Evolutionary conservation across 2,888 invertebrate genomes (phyloP).

Genomic region (Latheticus oryzae): DNA sequence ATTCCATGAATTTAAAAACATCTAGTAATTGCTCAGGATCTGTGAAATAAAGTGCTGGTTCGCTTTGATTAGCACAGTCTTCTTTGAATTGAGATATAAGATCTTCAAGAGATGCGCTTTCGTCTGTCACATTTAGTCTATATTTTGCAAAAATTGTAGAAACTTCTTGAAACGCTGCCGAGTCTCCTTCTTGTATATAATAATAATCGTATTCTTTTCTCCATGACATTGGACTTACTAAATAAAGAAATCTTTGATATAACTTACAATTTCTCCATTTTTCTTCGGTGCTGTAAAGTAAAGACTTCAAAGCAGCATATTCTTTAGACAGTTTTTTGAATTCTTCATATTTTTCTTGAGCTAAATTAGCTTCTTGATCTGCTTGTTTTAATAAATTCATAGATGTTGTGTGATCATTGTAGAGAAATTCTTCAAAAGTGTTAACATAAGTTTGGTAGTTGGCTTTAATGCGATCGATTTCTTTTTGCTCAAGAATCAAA

Average conservation of each 20-base stretch:
- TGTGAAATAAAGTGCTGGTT: slow-evolving; percentile 71
- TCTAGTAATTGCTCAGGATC: slow-evolving; percentile 69
- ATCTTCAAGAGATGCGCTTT: slow-evolving; percentile 56
- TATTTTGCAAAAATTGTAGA: slow-evolving; percentile 55
- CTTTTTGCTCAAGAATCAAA: slow-evolving; percentile 67
- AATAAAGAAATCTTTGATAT: slow-evolving; percentile 76
- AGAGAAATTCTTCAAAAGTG: slow-evolving; percentile 72
- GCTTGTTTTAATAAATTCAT: slow-evolving; percentile 69
- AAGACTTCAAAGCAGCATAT: slow-evolving; percentile 61
- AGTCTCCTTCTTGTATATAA: slow-evolving; percentile 30
- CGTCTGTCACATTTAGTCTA: slow-evolving; percentile 46
- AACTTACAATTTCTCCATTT: slow-evolving; percentile 72
- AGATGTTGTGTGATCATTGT: slow-evolving; percentile 72
- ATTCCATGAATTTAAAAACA: slow-evolving; percentile 72
- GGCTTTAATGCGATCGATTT: slow-evolving; percentile 66
- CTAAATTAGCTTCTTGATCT: slow-evolving; percentile 65
- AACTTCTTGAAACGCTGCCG: slow-evolving; percentile 40
- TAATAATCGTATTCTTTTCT: slow-evolving; percentile 66
- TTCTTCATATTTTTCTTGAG: slow-evolving; percentile 65
- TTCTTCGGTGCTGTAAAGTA: slow-evolving; percentile 72
- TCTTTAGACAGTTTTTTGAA: slow-evolving; percentile 66
- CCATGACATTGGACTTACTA: slow-evolving; percentile 75
- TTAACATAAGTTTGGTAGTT: slow-evolving; percentile 69
- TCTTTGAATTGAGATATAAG: slow-evolving; percentile 67
- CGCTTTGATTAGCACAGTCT: slow-evolving; percentile 64